These are phyloP conservation scores for Tetramorium bicarinatum DNA, from an alignment of 2,888 invertebrate species.

Conservation along the genomic window DNA sequence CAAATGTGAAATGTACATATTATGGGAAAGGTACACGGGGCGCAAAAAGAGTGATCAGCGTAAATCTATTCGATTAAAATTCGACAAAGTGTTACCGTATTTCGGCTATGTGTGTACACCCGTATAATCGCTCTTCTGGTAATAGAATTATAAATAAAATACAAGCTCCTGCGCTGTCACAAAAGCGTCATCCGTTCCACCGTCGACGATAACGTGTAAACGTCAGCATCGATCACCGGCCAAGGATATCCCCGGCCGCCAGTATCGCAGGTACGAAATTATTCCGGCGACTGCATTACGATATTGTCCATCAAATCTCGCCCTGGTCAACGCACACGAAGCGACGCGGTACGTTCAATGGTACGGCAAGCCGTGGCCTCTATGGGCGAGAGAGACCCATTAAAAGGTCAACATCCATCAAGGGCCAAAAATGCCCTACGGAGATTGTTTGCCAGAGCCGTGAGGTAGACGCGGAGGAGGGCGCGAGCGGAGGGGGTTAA, in stretches of 20 bases:
- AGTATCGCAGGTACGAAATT: slow-evolving; percentile 39
- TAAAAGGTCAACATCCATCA: slow-evolving; percentile 57
- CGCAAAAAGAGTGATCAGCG: not conserved
- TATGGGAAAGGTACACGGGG: not conserved
- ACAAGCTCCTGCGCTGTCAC: slow-evolving; percentile 23
- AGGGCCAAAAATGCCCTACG: slow-evolving; percentile 55
- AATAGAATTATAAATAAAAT: slow-evolving; percentile 48
- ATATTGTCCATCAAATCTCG: slow-evolving; percentile 58
- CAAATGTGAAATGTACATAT: slow-evolving; percentile 12
- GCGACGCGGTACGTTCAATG: not conserved
- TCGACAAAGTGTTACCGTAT: not conserved
- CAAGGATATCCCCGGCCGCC: slow-evolving; percentile 33
- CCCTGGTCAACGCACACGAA: slow-evolving; percentile 15
- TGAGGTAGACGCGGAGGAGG: slow-evolving; percentile 52
- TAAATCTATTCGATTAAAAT: slow-evolving; percentile 50
- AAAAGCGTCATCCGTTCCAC: slow-evolving; percentile 45
- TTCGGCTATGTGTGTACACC: not conserved
- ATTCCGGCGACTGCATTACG: slow-evolving; percentile 55
- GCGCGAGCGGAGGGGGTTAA: not conserved
- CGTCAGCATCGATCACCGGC: slow-evolving; percentile 49
- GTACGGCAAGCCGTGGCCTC: slow-evolving; percentile 1
- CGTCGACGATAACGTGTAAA: slow-evolving; percentile 41
- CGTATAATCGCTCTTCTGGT: slow-evolving; percentile 34
- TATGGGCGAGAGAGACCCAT: slow-evolving; percentile 9
- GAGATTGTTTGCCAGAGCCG: slow-evolving; percentile 72